phyloP scores from a whole-genome alignment of 2,888 invertebrate species.

The Anodontia alba region DNA sequence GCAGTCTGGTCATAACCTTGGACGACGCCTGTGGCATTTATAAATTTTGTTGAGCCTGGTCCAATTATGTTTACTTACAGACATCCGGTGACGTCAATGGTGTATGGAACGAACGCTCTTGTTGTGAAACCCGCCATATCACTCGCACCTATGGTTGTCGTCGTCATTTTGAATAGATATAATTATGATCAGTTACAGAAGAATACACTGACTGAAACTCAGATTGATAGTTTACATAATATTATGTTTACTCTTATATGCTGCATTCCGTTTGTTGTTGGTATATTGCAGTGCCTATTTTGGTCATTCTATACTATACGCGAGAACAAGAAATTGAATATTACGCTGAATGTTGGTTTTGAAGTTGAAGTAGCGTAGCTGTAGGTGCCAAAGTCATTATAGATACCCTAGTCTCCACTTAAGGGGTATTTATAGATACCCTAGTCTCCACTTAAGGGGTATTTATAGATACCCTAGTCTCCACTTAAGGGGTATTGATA shows the following conservation, averaged over 20 bases:
- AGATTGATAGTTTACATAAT: conserved; percentile 40
- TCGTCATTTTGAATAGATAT: conserved; percentile 74
- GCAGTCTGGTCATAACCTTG: no score
- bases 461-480: no score
- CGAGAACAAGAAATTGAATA: conserved; percentile 2
- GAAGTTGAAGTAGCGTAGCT: neutral
- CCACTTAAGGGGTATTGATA: no score
- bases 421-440: no score
- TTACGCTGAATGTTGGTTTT: neutral
- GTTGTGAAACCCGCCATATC: conserved; percentile 81
- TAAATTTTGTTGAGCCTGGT: no score
- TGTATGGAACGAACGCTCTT: conserved; percentile 82
- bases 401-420: no score
- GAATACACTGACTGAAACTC: conserved; percentile 26
- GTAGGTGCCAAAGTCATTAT: no score
- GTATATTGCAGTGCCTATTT: conserved; percentile 66
- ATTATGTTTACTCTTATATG: conserved; percentile 72
- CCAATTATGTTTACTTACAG: no score
- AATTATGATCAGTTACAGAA: conserved; percentile 70
- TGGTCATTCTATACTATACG: conserved; percentile 72
- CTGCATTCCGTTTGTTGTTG: conserved; percentile 66
- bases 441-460: no score
- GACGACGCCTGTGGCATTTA: no score
- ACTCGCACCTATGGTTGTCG: conserved; percentile 79
- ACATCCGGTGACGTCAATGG: conserved; percentile 80